Evolutionary conservation across 2,888 invertebrate genomes (phyloP).

Genomic region (Fragum whitleyi): DNA sequence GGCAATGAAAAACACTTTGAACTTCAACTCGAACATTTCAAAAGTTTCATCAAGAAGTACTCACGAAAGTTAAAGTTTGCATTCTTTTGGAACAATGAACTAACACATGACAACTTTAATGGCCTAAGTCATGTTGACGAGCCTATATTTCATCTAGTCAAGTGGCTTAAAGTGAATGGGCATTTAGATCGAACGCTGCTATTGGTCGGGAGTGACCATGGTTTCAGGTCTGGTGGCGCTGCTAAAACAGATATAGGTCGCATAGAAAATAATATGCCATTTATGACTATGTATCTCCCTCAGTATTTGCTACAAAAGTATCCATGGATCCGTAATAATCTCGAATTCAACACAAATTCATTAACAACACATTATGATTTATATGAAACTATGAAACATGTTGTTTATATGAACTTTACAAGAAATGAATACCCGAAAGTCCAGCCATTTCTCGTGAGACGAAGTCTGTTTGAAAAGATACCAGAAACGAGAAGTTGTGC

Average conservation of each 20-base stretch:
- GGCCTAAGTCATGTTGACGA: conserved; percentile 91
- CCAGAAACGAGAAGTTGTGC: conserved; percentile 91
- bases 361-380: conserved; percentile 94
- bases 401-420: conserved; percentile 82
- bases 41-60: conserved; percentile 87
- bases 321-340: conserved; percentile 88
- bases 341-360: conserved; percentile 88
- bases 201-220: conserved; percentile 92
- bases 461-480: conserved; percentile 91
- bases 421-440: not conserved
- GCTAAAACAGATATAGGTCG: conserved; percentile 89
- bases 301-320: conserved; percentile 89
- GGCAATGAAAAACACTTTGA: conserved; percentile 91
- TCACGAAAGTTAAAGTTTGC: conserved; percentile 89
- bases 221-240: conserved; percentile 83
- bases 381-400: conserved; percentile 91
- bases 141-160: conserved; percentile 88
- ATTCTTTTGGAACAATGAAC: conserved; percentile 93
- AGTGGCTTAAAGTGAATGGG: conserved; percentile 82
- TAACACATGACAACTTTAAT: conserved; percentile 94
- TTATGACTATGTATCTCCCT: conserved; percentile 91
- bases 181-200: conserved; percentile 74
- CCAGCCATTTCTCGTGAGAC: conserved; percentile 41
- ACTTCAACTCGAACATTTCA: conserved; percentile 87
- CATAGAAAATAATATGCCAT: conserved; percentile 94